Conservation (phyloP, 2,888 invertebrate species). For the Chymomyza amoena region DNA sequence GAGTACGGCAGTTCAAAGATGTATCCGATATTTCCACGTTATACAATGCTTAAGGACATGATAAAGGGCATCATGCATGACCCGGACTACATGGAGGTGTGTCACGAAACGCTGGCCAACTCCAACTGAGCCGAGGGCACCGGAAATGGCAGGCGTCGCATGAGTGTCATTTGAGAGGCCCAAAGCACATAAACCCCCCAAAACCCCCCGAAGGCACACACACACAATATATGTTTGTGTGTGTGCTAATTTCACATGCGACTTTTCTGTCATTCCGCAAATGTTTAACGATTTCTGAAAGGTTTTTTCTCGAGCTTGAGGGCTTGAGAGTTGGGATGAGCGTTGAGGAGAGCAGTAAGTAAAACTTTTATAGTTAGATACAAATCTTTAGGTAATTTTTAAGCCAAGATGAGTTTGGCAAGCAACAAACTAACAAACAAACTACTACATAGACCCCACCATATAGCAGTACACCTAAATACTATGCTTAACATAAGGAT, state of each 20-base stretch:
- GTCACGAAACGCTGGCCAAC: conserved; percentile 89
- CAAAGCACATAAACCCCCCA: conserved; percentile 11
- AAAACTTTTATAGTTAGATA: conserved; percentile 42
- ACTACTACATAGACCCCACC: conserved; percentile 26
- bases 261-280: conserved; percentile 51
- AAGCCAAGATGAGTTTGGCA: conserved; percentile 10
- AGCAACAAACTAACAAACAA: neutral
- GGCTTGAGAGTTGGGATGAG: neutral
- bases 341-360: neutral
- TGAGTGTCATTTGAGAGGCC: conserved; percentile 67
- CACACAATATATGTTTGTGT: neutral
- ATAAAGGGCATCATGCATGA: conserved; percentile 96
- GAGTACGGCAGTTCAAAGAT: conserved; percentile 95
- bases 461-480: conserved; percentile 32
- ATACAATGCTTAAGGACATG: conserved; percentile 98
- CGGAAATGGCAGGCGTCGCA: conserved; percentile 71
- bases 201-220: neutral
- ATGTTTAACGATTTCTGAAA: conserved; percentile 43
- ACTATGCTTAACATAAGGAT: neutral
- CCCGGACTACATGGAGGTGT: conserved; percentile 98
- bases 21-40: conserved; percentile 95
- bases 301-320: conserved; percentile 20
- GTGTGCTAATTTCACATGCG: conserved; percentile 49
- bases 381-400: conserved; percentile 49
- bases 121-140: conserved; percentile 78